phyloP scores from a whole-genome alignment of 2,888 invertebrate genomes.

The Chaetoderma sp. region DNA sequence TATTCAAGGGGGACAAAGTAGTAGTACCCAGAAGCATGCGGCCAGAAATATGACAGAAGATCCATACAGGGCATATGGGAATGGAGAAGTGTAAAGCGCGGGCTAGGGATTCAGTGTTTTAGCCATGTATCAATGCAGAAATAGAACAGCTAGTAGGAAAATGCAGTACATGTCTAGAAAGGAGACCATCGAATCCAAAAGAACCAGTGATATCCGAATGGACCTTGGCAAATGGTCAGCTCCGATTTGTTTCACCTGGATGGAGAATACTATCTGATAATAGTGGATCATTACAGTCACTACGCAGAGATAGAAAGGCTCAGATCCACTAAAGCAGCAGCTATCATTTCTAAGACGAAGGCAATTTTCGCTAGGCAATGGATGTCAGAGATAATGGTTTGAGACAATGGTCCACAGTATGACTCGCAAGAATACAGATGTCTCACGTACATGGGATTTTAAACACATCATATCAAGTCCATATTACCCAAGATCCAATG shows the following conservation, averaged over 20 bases:
- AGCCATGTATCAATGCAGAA: slow-evolving; percentile 30
- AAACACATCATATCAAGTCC: neutral
- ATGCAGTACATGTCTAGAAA: slow-evolving; percentile 13
- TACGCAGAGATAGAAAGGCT: no score
- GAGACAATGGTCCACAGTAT: slow-evolving; percentile 38
- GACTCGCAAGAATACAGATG: neutral
- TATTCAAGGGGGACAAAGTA: slow-evolving; percentile 25
- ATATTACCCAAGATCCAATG: slow-evolving; percentile 6
- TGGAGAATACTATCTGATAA: slow-evolving; percentile 13
- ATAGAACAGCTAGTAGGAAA: slow-evolving; percentile 9
- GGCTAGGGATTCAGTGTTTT: slow-evolving; percentile 24
- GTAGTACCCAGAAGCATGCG: slow-evolving; percentile 16
- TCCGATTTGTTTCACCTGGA: slow-evolving; percentile 24
- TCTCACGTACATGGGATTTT: neutral
- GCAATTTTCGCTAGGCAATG: slow-evolving; percentile 20
- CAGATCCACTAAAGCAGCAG: no score
- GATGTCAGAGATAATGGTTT: slow-evolving; percentile 23
- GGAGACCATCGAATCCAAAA: slow-evolving; percentile 7
- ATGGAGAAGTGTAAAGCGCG: slow-evolving; percentile 21
- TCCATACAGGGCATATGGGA: slow-evolving; percentile 20
- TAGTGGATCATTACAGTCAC: slow-evolving; percentile 19
- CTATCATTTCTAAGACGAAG: no score
- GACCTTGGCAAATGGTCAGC: slow-evolving; percentile 23
- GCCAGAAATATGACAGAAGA: slow-evolving; percentile 13
- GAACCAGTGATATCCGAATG: slow-evolving; percentile 10